Conservation (phyloP, 30 jellyfish, hydroid and myxozoan species). For the Haliclystus octoradiatus region DNA sequence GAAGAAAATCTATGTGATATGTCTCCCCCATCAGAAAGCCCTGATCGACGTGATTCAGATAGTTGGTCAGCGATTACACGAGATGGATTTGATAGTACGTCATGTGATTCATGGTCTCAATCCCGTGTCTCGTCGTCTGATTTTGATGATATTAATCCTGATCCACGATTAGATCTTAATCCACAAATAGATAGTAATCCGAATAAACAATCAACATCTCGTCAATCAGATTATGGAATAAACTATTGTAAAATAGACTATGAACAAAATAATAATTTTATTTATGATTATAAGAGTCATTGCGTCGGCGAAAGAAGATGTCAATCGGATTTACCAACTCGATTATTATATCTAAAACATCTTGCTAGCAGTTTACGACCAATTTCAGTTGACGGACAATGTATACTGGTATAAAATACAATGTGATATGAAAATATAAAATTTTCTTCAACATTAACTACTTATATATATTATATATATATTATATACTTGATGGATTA, state of each 20-base stretch:
- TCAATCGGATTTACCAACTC: background rate
- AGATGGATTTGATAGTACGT: background rate
- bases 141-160: background rate
- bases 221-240: too few species aligned
- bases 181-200: background rate
- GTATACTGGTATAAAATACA: too few species aligned
- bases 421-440: too few species aligned
- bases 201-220: background rate
- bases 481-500: too few species aligned
- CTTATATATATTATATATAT: too few species aligned
- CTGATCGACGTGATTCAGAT: background rate
- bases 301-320: background rate
- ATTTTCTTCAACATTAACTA: too few species aligned
- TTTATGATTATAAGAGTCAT: background rate
- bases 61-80: background rate
- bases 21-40: slow-evolving; percentile 35
- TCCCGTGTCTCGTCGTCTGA: background rate
- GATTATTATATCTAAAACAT: background rate
- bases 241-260: background rate
- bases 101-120: background rate
- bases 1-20: slow-evolving; percentile 68
- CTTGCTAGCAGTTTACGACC: background rate
- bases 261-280: background rate
- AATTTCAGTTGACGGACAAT: too few species aligned
- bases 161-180: too few species aligned